A percentile compares a stretch with the other conserved stretches of the same genome.
phyloP scores from a whole-genome alignment of 2,797 vertebrate species.

The Acanthopagrus latus region DNA sequence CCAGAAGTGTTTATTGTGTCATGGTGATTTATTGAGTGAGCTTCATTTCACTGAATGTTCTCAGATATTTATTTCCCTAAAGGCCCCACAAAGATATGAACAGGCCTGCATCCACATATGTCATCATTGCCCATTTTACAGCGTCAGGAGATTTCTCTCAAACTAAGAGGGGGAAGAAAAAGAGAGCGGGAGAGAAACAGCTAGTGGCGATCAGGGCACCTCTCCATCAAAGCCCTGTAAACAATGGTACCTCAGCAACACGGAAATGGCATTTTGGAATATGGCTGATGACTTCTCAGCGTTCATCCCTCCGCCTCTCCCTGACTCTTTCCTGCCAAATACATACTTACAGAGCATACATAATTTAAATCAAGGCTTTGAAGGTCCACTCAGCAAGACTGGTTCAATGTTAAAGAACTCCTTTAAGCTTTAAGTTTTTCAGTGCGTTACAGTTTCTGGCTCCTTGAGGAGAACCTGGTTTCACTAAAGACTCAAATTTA shows the following conservation, averaged over 20 bases:
- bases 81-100: conserved; percentile 99
- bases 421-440: conserved; percentile 68
- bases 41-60: conserved; percentile 99
- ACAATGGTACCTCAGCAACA: conserved; percentile 85
- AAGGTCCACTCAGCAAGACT: conserved; percentile 74
- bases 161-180: conserved; percentile 81
- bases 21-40: conserved; percentile 99
- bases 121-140: conserved; percentile 99
- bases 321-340: conserved; percentile 76
- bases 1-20: conserved; percentile 99
- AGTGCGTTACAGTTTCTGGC: conserved; percentile 47
- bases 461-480: conserved; percentile 49
- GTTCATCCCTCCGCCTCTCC: conserved; percentile 64
- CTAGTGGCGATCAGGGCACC: conserved; percentile 88
- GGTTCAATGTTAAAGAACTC: conserved; percentile 66
- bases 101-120: conserved; percentile 99
- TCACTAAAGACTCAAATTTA: conserved; percentile 29
- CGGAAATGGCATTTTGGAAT: conserved; percentile 82
- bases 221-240: conserved; percentile 86
- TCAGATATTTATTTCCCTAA: conserved; percentile 99
- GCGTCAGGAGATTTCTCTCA: conserved; percentile 99
- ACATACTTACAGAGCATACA: conserved; percentile 83
- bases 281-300: conserved; percentile 78
- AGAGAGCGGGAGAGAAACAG: conserved; percentile 75
- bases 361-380: conserved; percentile 78